Percentiles rank a stretch among this genome's conserved stretches.
Evolutionary conservation across 2,113 vertebrate genomes (phyloP).

Genomic region (Epinephelus moara): DNA sequence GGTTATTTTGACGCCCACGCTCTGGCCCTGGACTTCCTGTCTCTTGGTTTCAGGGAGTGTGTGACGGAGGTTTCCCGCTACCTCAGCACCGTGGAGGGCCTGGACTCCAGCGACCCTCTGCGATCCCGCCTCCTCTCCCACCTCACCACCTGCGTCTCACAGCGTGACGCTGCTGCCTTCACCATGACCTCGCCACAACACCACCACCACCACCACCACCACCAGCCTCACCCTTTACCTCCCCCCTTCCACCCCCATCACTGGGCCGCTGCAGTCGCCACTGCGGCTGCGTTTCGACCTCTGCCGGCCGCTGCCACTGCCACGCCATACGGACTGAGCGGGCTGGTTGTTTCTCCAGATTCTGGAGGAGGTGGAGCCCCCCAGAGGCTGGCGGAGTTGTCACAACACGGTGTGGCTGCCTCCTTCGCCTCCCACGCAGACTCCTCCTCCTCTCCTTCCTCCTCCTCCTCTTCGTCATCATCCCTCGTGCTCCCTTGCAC

Average conservation of each 20-base stretch:
- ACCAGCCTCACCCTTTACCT: slow-evolving; percentile 83
- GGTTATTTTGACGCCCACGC: slow-evolving; percentile 92
- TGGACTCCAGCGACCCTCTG: slow-evolving; percentile 90
- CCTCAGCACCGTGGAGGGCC: slow-evolving; percentile 90
- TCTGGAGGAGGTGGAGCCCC: slow-evolving; percentile 83
- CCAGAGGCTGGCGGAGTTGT: slow-evolving; percentile 85
- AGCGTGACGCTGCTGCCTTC: slow-evolving; percentile 90
- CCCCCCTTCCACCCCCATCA: slow-evolving; percentile 88
- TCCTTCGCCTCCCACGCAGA: slow-evolving; percentile 50
- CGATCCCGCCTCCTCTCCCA: slow-evolving; percentile 92
- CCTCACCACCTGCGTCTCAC: slow-evolving; percentile 91
- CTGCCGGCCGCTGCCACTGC: slow-evolving; percentile 68
- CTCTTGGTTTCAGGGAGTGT: slow-evolving; percentile 95
- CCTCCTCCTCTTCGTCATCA: slow-evolving; percentile 78
- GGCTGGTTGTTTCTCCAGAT: slow-evolving; percentile 45
- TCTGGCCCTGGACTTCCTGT: slow-evolving; percentile 97
- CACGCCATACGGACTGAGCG: slow-evolving; percentile 83
- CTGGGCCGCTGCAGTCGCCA: slow-evolving; percentile 79
- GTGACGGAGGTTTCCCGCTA: slow-evolving; percentile 92
- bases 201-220: slow-evolving; percentile 62
- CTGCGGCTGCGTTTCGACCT: slow-evolving; percentile 85
- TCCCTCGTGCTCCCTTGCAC: slow-evolving; percentile 82
- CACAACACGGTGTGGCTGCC: slow-evolving; percentile 81
- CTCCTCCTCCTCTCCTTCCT: slow-evolving; percentile 48
- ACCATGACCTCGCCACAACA: slow-evolving; percentile 79